phyloP scores from a whole-genome alignment of 1,140 invertebrate genomes.

The Eupristina koningsbergeri region DNA sequence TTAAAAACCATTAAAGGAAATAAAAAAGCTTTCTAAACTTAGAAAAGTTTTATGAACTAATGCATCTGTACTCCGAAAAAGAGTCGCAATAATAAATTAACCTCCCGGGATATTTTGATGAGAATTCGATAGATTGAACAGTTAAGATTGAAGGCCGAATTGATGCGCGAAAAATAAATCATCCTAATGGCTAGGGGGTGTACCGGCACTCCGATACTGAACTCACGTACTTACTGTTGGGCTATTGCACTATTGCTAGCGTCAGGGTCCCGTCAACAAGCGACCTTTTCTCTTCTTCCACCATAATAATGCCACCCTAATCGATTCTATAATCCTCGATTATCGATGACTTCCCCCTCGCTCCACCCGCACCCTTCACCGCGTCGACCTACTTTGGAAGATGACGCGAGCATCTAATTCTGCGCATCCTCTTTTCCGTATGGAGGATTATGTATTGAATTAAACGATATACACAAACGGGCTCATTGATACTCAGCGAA shows the following conservation, averaged over 20 bases:
- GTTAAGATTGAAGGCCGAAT: constrained; percentile 56
- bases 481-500: not conserved
- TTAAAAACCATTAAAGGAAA: not conserved
- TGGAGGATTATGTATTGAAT: not conserved
- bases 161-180: constrained; percentile 62
- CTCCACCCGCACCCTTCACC: not conserved
- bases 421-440: not conserved
- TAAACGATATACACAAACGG: not conserved
- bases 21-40: not conserved
- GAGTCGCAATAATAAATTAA: constrained; percentile 55
- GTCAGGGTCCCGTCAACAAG: constrained; percentile 56
- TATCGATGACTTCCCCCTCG: constrained; percentile 58
- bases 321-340: constrained; percentile 62
- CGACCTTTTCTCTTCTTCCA: constrained; percentile 64
- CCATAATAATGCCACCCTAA: constrained; percentile 64
- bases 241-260: not conserved
- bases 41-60: not conserved
- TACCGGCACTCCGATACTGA: not conserved
- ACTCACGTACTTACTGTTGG: not conserved
- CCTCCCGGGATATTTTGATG: constrained; percentile 21
- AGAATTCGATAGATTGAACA: constrained; percentile 57
- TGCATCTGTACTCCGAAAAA: not conserved
- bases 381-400: not conserved
- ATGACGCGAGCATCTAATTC: not conserved
- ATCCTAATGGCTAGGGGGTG: constrained; percentile 56